Conservation (phyloP, 2,113 vertebrate species). For the Nibea coibor region DNA sequence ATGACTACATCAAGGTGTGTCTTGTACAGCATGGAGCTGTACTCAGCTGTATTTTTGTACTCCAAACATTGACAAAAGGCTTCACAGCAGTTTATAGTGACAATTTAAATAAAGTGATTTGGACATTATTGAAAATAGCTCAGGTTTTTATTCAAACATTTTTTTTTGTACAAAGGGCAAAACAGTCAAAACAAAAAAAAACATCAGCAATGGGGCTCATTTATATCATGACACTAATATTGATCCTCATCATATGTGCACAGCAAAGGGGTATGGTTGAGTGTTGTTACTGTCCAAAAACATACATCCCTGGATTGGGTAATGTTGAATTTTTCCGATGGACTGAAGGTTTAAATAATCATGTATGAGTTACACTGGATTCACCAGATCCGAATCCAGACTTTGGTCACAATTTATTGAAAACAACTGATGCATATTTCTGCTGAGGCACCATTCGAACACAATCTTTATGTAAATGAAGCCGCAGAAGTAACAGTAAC, state of each 20-base stretch:
- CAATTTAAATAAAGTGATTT: conserved; percentile 75
- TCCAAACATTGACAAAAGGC: conserved; percentile 61
- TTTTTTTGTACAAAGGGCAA: conserved; percentile 13
- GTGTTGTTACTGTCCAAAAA: neutral
- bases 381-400: neutral
- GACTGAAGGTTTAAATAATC: neutral
- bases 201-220: conserved; percentile 2
- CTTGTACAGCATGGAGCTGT: conserved; percentile 37
- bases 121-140: conserved; percentile 31
- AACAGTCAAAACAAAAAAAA: neutral
- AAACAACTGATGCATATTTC: neutral
- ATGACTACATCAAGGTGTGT: conserved; percentile 25
- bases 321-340: neutral
- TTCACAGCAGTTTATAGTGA: conserved; percentile 65
- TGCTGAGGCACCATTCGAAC: neutral
- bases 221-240: neutral
- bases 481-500: neutral
- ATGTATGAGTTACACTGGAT: neutral
- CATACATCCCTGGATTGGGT: neutral
- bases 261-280: neutral
- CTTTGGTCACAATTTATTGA: neutral
- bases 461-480: neutral
- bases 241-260: neutral
- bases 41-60: conserved; percentile 72
- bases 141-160: conserved; percentile 45